Conservation (phyloP, 2,797 vertebrate genomes). For the Geotrypetes seraphini region DNA sequence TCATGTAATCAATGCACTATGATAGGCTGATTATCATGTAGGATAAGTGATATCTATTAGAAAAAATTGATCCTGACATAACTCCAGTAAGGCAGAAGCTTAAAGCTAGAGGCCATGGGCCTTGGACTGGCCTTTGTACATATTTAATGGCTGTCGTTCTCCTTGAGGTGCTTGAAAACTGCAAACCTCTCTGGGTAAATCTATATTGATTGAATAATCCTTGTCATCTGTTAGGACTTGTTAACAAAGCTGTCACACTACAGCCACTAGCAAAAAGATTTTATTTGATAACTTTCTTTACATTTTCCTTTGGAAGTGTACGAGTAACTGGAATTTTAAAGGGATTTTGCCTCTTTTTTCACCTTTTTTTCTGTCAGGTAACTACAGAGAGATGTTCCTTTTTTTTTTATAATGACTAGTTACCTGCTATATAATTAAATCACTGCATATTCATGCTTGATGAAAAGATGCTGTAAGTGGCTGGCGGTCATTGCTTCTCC, state of each 20-base stretch:
- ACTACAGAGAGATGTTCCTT: constrained; percentile 49
- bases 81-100: constrained; percentile 37
- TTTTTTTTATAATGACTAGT: constrained; percentile 68
- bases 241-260: constrained; percentile 75
- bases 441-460: constrained; percentile 55
- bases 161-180: constrained; percentile 38
- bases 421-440: constrained; percentile 74
- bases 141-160: constrained; percentile 51
- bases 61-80: constrained; percentile 53
- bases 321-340: constrained; percentile 25
- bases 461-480: constrained; percentile 35
- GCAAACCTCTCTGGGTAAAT: constrained; percentile 53
- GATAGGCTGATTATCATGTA: constrained; percentile 54
- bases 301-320: constrained; percentile 14
- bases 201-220: constrained; percentile 72
- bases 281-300: constrained; percentile 60
- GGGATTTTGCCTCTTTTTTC: constrained; percentile 28
- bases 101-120: constrained; percentile 39
- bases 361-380: constrained; percentile 28
- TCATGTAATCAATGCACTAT: constrained; percentile 49
- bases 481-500: constrained; percentile 41
- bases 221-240: constrained; percentile 72
- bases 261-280: constrained; percentile 68
- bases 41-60: constrained; percentile 55
- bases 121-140: constrained; percentile 39